These are phyloP conservation scores for Nymphalis io DNA, from an alignment of 1,140 invertebrate genomes.

Conservation along the genomic window DNA sequence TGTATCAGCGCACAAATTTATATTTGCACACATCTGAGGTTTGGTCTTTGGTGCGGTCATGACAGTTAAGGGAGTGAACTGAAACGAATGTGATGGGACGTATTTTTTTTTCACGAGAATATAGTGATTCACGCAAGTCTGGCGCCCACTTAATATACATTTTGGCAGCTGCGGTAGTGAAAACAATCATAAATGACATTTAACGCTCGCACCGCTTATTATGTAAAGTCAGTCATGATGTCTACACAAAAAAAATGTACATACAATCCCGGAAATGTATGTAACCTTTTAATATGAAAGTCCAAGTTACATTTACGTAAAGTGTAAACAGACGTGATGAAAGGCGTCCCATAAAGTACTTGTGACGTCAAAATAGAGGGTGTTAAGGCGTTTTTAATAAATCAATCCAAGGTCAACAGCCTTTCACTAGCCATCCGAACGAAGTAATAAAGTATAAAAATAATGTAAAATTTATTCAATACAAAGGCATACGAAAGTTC, in stretches of 20 bases:
- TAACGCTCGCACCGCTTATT: too few species aligned
- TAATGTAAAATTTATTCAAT: constrained; percentile 20
- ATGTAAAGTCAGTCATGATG: too few species aligned
- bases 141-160: too few species aligned
- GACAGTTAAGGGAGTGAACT: too few species aligned
- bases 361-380: background rate
- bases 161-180: too few species aligned
- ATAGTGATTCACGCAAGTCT: too few species aligned
- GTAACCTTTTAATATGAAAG: background rate
- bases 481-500: constrained; percentile 3
- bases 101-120: too few species aligned
- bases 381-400: constrained; percentile 2
- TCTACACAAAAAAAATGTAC: background rate
- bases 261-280: background rate
- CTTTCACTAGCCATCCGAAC: constrained; percentile 20
- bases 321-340: constrained; percentile 1
- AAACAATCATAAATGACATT: too few species aligned
- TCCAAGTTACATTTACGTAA: background rate
- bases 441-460: constrained; percentile 23
- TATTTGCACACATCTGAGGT: too few species aligned
- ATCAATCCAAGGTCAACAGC: constrained; percentile 16
- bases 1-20: too few species aligned
- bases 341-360: background rate
- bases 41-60: too few species aligned
- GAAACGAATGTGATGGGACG: too few species aligned